These are phyloP conservation scores for Drosophila robusta DNA, from an alignment of 2,888 invertebrate species.

Conservation along the genomic window DNA sequence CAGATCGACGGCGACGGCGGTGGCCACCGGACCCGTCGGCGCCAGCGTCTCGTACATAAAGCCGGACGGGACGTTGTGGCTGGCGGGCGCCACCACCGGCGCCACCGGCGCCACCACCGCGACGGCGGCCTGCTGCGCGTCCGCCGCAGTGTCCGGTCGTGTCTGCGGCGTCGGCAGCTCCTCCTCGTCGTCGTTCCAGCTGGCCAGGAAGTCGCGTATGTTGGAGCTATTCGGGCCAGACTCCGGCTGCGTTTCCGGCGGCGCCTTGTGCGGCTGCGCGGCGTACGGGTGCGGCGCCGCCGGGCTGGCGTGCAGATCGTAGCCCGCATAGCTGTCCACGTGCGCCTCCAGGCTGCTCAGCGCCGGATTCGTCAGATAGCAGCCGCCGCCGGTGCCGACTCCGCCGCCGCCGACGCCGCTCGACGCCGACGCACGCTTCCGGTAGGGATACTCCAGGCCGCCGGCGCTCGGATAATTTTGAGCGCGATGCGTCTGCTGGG, in stretches of 20 bases:
- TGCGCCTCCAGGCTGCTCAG: conserved; percentile 60
- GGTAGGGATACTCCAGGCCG: conserved; percentile 65
- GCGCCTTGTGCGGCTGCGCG: conserved; percentile 19
- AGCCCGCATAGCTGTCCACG: conserved; percentile 65
- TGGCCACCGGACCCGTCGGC: conserved; percentile 69
- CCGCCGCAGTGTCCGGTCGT: no score
- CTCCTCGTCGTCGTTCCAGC: conserved; percentile 85
- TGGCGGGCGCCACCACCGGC: conserved; percentile 20
- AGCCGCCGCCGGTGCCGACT: conserved; percentile 35
- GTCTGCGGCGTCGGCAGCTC: conserved; percentile 44
- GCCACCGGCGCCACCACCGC: conserved; percentile 51
- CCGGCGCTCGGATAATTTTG: conserved; percentile 34
- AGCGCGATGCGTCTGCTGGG: conserved; percentile 47
- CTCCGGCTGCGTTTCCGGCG: neutral
- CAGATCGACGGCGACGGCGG: conserved; percentile 57
- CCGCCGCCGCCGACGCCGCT: conserved; percentile 34
- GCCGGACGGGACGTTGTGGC: neutral
- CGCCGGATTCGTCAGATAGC: conserved; percentile 55
- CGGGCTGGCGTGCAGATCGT: conserved; percentile 46
- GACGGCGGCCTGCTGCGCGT: conserved; percentile 41
- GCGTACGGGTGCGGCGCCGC: conserved; percentile 23
- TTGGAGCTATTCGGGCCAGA: conserved; percentile 76
- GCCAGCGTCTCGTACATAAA: conserved; percentile 72
- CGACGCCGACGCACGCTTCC: conserved; percentile 53
- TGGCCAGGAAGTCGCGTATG: conserved; percentile 83